These are phyloP conservation scores for Hepsetus odoe DNA, from an alignment of 2,113 vertebrate genomes.

Conservation along the genomic window DNA sequence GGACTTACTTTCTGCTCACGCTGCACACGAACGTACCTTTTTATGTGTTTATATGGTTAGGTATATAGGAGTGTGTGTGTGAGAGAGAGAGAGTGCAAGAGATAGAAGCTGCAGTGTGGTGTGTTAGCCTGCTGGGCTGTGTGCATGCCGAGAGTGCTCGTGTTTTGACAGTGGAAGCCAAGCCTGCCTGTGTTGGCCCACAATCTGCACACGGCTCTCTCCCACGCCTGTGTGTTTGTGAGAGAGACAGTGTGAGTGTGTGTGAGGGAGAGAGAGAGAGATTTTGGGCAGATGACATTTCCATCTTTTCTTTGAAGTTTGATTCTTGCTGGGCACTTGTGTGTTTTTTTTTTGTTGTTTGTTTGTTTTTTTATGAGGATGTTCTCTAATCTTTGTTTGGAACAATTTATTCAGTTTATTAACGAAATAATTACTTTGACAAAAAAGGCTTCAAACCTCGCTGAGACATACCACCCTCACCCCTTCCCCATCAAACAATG, in stretches of 20 bases:
- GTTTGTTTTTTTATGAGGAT: constrained; percentile 30
- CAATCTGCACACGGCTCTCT: constrained; percentile 35
- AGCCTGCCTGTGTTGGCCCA: constrained; percentile 48
- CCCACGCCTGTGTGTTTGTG: constrained; percentile 38
- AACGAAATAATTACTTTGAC: constrained; percentile 44
- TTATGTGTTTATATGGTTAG: background rate
- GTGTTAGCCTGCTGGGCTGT: constrained; percentile 53
- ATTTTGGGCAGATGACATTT: constrained; percentile 28
- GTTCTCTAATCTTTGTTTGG: constrained; percentile 1
- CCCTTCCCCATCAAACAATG: constrained; percentile 2
- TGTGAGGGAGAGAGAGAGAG: background rate
- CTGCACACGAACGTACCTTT: background rate
- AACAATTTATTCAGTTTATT: constrained; percentile 35
- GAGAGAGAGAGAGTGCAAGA: background rate
- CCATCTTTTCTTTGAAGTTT: constrained; percentile 35
- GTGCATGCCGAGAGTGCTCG: constrained; percentile 51
- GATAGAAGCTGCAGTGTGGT: constrained; percentile 9
- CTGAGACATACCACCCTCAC: constrained; percentile 12
- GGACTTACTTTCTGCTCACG: background rate
- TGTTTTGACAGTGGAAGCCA: constrained; percentile 61
- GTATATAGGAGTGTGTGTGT: constrained; percentile 8
- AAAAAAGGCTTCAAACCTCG: constrained; percentile 32
- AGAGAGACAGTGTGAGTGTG: constrained; percentile 1
- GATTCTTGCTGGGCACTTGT: no score
- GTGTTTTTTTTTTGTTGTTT: no score